Evolutionary conservation across 1,140 invertebrate species (phyloP).

Genomic region (Ectropis grisescens): DNA sequence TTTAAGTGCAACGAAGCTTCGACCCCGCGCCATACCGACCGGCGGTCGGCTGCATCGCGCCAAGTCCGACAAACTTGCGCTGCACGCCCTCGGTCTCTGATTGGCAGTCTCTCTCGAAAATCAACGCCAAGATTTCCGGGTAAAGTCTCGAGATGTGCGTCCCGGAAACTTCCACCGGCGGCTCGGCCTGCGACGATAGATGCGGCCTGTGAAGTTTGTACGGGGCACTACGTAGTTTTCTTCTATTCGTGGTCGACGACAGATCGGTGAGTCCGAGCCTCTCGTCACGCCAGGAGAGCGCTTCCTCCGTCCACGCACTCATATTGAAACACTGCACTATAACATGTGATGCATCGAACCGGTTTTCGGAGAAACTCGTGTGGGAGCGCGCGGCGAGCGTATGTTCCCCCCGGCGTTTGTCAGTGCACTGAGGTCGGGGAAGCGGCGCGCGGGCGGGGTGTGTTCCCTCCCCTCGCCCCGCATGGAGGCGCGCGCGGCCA

Average conservation of each 20-base stretch:
- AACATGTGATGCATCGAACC: conserved; percentile 45
- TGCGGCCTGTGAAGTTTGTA: conserved; percentile 72
- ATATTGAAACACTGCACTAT: conserved; percentile 61
- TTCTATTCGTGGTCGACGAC: conserved; percentile 36
- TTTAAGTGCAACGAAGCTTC: conserved; percentile 91
- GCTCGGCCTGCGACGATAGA: conserved; percentile 55
- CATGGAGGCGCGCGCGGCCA: conserved; percentile 32
- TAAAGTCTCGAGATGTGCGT: conserved; percentile 91
- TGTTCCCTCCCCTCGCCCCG: conserved; percentile 18
- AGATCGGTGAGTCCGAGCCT: conserved; percentile 59
- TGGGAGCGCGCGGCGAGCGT: conserved; percentile 44
- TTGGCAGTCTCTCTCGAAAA: conserved; percentile 92
- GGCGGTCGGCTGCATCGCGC: conserved; percentile 92
- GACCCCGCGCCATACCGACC: conserved; percentile 93
- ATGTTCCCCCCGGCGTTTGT: conserved; percentile 35
- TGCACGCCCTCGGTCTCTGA: conserved; percentile 88
- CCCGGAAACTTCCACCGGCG: conserved; percentile 60
- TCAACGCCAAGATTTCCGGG: conserved; percentile 92
- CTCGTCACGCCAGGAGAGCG: conserved; percentile 52
- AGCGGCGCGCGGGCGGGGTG: conserved; percentile 24
- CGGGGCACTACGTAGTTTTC: conserved; percentile 67
- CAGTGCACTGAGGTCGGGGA: conserved; percentile 43
- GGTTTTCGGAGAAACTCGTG: conserved; percentile 46
- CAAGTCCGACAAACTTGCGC: conserved; percentile 92
- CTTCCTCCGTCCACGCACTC: conserved; percentile 63